Base-by-base conservation (phyloP, 2,888 invertebrate genomes). In the Eupithecia pulchellata region DNA sequence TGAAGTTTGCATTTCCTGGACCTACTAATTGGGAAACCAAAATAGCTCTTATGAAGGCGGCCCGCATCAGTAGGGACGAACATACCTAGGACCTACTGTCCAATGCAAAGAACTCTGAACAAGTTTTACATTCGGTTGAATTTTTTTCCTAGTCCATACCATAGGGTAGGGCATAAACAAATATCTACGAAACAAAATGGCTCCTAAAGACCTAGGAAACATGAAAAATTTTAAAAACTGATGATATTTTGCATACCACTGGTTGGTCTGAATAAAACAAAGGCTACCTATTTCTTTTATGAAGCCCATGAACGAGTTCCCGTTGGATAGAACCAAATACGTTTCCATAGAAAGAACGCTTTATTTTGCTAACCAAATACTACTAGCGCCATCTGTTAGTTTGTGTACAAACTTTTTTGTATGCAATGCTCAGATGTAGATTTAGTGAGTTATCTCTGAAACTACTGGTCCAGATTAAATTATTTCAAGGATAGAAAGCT, bases 331-430 rank as follows among this genome's bases (percentile, higher is more conserved):
- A n/a, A n/a, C n/a, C n/a, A n/a, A n/a, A n/a, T n/a, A n/a, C n/a
- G n/a, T n/a, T n/a, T n/a, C n/a, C n/a, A n/a, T n/a, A n/a, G n/a
- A n/a, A n/a, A n/a, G n/a, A n/a, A n/a, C n/a, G n/a, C n/a, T n/a
- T n/a, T n/a, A n/a, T n/a, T n/a, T 42, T 42, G n/a, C n/a, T n/a
- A 42, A 42, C n/a, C 47, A 47, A 29, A 8, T 25, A 61, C 63
- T 32, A 32, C 66, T 20, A 63, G 55, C 68, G 68, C 68, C 65
- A 68, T 64, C 71, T 71, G 39, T 71, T 66, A 27, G 60, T 57
- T 55, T 52, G 52, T 52, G 13, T 13, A 13, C 25, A 52, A n/a
- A 52, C 52, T 25, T 52, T 20, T 52, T 47, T 25, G 4, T 13
- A 25, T n/a, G n/a, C n/a, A n/a, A n/a, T n/a, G n/a, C n/a, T n/a